Conservation (phyloP, 2,888 invertebrate species). For the Antitype chi region DNA sequence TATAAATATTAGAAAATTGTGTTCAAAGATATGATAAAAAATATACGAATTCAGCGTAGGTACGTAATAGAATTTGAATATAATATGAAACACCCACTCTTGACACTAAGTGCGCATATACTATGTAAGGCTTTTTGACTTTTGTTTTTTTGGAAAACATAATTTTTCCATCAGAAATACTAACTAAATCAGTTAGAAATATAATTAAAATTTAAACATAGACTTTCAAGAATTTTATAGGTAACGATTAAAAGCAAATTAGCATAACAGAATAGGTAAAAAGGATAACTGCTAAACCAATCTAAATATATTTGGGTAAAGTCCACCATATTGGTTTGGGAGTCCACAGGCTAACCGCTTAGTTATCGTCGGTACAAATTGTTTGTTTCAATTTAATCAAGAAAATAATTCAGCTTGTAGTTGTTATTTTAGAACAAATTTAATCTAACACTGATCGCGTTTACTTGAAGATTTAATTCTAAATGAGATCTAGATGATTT, state of each 20-base stretch:
- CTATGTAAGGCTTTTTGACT: background rate
- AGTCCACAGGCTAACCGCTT: slow-evolving; percentile 33
- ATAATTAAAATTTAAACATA: background rate
- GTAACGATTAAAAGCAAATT: background rate
- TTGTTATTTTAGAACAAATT: slow-evolving; percentile 16
- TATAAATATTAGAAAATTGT: slow-evolving; percentile 21
- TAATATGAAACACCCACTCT: slow-evolving; percentile 4
- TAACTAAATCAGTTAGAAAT: background rate
- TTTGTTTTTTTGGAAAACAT: background rate
- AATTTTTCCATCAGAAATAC: background rate
- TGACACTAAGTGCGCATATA: background rate
- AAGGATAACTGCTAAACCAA: background rate
- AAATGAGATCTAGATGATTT: background rate
- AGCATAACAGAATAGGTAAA: background rate
- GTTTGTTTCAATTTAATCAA: slow-evolving; percentile 22
- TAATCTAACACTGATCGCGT: slow-evolving; percentile 1
- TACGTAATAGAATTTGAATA: slow-evolving; percentile 25
- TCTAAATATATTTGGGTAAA: slow-evolving; percentile 24
- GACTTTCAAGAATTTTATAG: background rate
- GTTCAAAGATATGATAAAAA: slow-evolving; percentile 36
- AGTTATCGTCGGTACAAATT: slow-evolving; percentile 29
- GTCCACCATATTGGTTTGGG: slow-evolving; percentile 9
- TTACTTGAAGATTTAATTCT: background rate
- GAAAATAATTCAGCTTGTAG: background rate
- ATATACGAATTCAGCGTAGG: slow-evolving; percentile 16